Conservation (phyloP, 2,797 vertebrate genomes). For the Momotus momota region DNA sequence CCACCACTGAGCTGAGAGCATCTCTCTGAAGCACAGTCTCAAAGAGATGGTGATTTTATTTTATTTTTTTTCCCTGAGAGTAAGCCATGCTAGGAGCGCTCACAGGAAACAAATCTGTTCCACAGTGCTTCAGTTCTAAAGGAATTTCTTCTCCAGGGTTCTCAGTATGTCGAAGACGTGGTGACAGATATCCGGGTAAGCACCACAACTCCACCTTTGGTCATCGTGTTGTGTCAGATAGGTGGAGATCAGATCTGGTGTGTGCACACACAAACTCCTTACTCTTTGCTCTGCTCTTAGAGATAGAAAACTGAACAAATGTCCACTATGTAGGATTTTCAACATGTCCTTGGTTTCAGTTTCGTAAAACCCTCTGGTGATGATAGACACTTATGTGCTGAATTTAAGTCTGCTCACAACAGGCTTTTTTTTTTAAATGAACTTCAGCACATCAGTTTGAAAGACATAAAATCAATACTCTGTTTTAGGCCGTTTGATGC, state of each 20-base stretch:
- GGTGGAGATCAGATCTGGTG: not conserved
- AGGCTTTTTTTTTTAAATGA: not conserved
- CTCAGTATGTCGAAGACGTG: not conserved
- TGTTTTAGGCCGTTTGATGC: not conserved
- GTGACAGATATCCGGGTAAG: not conserved
- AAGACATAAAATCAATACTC: not conserved
- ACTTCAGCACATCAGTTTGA: not conserved
- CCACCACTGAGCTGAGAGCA: not conserved
- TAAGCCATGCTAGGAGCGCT: not conserved
- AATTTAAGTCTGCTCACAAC: not conserved
- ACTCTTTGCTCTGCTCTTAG: not conserved
- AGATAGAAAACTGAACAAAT: not conserved
- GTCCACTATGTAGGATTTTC: not conserved
- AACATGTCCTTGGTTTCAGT: not conserved
- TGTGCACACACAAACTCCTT: not conserved
- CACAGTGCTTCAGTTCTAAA: not conserved
- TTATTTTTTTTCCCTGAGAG: not conserved
- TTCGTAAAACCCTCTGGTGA: not conserved
- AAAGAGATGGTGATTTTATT: not conserved
- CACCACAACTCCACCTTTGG: not conserved
- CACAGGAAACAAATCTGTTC: not conserved
- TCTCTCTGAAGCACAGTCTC: not conserved
- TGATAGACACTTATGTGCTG: not conserved
- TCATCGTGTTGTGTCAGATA: fast-evolving
- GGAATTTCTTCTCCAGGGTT: not conserved